A percentile compares a stretch with the other conserved stretches of the same genome.
Conservation (phyloP, 1,140 invertebrate genomes). For the Dryas iulia region DNA sequence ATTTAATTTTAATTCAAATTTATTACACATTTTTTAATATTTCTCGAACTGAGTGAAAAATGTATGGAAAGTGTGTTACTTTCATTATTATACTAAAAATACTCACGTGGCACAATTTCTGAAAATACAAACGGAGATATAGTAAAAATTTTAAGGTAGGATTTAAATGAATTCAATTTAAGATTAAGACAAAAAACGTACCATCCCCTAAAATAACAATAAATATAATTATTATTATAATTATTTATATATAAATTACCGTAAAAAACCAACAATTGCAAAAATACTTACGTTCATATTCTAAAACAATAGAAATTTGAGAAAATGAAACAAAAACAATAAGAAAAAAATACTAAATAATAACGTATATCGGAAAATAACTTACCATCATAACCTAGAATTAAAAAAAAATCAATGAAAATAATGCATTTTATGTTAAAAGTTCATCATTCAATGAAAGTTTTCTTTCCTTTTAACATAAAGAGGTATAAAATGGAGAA, state of each 20-base stretch:
- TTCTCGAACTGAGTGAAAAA: no score
- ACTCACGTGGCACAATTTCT: conserved; percentile 55
- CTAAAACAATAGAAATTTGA: conserved; percentile 19
- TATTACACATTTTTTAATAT: no score
- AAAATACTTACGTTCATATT: conserved; percentile 31
- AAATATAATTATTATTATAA: neutral
- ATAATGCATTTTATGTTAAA: no score
- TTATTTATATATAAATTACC: neutral
- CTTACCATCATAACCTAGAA: conserved; percentile 30
- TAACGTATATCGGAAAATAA: conserved; percentile 7
- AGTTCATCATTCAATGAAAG: no score
- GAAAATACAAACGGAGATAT: conserved; percentile 22
- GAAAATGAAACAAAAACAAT: neutral
- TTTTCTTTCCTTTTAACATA: no score
- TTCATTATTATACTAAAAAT: neutral
- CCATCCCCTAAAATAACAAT: conserved; percentile 28
- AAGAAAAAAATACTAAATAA: neutral
- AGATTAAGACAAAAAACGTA: conserved; percentile 21
- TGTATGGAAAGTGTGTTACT: no score
- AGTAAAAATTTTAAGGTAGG: neutral
- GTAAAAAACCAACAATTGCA: neutral
- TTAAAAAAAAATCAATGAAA: neutral
- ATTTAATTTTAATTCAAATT: no score
- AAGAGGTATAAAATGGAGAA: neutral
- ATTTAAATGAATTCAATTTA: no score